phyloP scores from a whole-genome alignment of 2,888 invertebrate species.

The Carterocephalus palaemon region DNA sequence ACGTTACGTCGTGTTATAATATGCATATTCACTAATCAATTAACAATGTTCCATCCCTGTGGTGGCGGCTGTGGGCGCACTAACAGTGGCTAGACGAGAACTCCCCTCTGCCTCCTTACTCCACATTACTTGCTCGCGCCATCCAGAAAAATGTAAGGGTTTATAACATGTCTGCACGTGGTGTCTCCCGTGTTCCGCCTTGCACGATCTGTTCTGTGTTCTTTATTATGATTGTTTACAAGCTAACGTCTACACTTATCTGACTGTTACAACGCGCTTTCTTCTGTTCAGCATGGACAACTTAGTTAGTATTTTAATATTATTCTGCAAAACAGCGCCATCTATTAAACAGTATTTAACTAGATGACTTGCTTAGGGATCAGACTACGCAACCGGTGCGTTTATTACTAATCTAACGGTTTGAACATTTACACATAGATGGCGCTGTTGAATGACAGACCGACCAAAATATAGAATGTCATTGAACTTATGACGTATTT shows the following conservation, averaged over 20 bases:
- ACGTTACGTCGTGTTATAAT: conserved; percentile 17
- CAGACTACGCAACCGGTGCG: no score
- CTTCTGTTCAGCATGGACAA: no score
- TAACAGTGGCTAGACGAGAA: conserved; percentile 89
- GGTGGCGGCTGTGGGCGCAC: conserved; percentile 55
- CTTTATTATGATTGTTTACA: conserved; percentile 10
- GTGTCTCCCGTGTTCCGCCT: conserved; percentile 30
- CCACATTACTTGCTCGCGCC: conserved; percentile 84
- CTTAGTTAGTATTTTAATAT: no score
- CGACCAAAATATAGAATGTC: no score
- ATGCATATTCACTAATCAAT: conserved; percentile 39
- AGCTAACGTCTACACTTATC: conserved; percentile 1
- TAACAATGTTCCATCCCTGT: conserved; percentile 59
- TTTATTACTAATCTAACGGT: no score
- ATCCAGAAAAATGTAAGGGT: conserved; percentile 84
- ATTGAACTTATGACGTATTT: no score
- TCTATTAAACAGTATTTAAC: no score
- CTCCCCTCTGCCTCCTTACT: conserved; percentile 83
- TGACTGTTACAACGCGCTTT: no score
- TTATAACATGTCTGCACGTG: conserved; percentile 54
- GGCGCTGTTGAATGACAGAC: no score
- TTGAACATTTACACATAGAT: no score
- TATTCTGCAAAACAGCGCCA: no score
- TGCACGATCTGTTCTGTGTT: conserved; percentile 22
- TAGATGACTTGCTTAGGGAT: no score